A percentile compares a stretch with the other conserved stretches of the same genome.
Conservation (phyloP, 2,113 vertebrate genomes). For the Centropus unirufus region DNA sequence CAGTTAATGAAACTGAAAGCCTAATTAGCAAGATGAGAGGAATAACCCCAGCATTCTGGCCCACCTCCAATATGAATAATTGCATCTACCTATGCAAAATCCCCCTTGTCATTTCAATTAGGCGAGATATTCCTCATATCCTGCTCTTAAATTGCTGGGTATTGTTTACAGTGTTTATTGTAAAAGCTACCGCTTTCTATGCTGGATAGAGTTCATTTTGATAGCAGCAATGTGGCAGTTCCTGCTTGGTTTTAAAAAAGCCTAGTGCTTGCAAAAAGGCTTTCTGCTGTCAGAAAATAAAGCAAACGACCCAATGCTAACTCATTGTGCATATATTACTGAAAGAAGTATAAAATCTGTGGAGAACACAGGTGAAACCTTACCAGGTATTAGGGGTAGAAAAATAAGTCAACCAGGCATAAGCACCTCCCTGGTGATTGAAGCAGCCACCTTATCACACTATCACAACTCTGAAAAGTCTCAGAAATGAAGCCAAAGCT, state of each 20-base stretch:
- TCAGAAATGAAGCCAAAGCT: background rate
- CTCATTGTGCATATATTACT: background rate
- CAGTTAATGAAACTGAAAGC: slow-evolving; percentile 64
- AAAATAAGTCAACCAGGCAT: background rate
- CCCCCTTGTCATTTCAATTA: slow-evolving; percentile 59
- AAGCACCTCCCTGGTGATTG: background rate
- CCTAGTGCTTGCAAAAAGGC: background rate
- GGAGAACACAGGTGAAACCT: background rate
- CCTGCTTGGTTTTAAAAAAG: background rate
- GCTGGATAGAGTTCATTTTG: background rate
- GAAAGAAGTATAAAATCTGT: background rate
- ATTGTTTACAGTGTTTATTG: background rate
- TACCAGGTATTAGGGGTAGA: background rate
- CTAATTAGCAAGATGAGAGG: slow-evolving; percentile 68
- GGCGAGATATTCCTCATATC: slow-evolving; percentile 49
- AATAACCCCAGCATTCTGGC: slow-evolving; percentile 47
- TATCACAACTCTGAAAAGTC: background rate
- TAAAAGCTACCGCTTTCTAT: background rate
- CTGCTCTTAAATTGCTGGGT: slow-evolving; percentile 23
- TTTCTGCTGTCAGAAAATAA: background rate
- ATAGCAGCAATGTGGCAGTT: background rate
- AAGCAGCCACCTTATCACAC: background rate
- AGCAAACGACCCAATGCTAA: background rate
- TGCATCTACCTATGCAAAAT: slow-evolving; percentile 55
- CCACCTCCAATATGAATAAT: slow-evolving; percentile 60